Evolutionary conservation across 1,140 invertebrate species (phyloP).

Genomic region (Phymorhynchus buccinoides): DNA sequence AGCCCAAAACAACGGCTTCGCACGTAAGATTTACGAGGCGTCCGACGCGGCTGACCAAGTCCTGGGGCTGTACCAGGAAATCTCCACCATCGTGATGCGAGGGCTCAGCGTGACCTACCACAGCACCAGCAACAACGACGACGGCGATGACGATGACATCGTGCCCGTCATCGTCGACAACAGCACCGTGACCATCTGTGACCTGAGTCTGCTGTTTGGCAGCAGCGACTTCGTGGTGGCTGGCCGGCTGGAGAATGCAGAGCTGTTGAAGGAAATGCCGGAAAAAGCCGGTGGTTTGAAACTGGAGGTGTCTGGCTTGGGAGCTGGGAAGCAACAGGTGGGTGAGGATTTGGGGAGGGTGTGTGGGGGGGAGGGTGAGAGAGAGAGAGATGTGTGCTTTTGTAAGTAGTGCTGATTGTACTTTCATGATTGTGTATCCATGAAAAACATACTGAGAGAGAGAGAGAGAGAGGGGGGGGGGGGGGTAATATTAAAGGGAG

Average conservation of each 20-base stretch:
- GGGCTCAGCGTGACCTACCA: constrained; percentile 80
- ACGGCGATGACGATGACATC: constrained; percentile 71
- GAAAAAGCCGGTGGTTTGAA: background rate
- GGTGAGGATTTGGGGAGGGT: background rate
- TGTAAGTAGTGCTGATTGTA: no score
- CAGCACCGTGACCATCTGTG: constrained; percentile 52
- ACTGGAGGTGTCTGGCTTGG: background rate
- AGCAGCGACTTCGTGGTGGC: constrained; percentile 55
- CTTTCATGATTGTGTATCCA: no score
- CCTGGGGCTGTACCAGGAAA: constrained; percentile 81
- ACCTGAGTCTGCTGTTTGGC: constrained; percentile 50
- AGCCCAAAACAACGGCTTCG: constrained; percentile 80
- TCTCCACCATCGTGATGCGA: constrained; percentile 80
- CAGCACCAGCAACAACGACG: constrained; percentile 21
- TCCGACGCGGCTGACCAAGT: constrained; percentile 81
- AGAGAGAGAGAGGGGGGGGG: no score
- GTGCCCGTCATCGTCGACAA: constrained; percentile 55
- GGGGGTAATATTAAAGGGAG: no score
- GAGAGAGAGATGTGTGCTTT: no score
- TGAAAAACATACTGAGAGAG: no score
- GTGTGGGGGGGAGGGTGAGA: background rate
- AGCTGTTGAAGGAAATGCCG: constrained; percentile 42
- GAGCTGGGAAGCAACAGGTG: background rate
- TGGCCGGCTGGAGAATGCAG: constrained; percentile 44
- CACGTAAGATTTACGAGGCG: constrained; percentile 82